These are phyloP conservation scores for Hippopotamyrus pictus DNA, from an alignment of 2,797 vertebrate species.

Conservation along the genomic window DNA sequence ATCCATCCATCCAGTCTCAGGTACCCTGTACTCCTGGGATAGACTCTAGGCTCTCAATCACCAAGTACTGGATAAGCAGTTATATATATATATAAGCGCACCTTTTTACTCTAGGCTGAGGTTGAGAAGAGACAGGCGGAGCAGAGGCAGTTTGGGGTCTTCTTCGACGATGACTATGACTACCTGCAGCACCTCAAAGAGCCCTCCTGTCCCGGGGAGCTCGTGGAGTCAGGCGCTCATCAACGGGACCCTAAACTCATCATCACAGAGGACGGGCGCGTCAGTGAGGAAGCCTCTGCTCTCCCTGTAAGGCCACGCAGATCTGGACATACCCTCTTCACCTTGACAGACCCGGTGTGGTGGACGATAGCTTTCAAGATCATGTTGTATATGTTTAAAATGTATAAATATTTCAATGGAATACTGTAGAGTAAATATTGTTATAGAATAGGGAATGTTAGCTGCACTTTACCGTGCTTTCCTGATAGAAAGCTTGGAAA, in stretches of 20 bases:
- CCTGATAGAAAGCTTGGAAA: neutral
- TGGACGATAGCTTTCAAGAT: neutral
- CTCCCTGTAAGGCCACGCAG: constrained; percentile 57
- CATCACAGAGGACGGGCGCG: constrained; percentile 44
- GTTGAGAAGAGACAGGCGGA: constrained; percentile 74
- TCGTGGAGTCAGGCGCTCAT: constrained; percentile 54
- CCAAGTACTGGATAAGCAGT: neutral
- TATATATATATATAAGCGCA: neutral
- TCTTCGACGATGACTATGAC: constrained; percentile 92
- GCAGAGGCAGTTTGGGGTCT: constrained; percentile 83
- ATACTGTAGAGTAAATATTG: neutral
- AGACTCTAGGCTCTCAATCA: neutral
- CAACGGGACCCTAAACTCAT: constrained; percentile 29
- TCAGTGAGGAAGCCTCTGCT: constrained; percentile 33
- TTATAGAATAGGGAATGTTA: neutral
- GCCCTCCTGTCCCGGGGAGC: constrained; percentile 58
- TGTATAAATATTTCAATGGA: neutral
- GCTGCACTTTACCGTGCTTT: neutral
- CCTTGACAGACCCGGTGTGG: neutral
- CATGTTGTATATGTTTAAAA: neutral
- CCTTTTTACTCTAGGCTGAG: constrained; percentile 44
- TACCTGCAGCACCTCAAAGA: constrained; percentile 95
- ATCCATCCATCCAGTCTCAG: neutral
- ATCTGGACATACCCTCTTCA: neutral
- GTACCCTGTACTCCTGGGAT: neutral